phyloP scores from a whole-genome alignment of 1,140 invertebrate species.

The Heterodera carotae region DNA sequence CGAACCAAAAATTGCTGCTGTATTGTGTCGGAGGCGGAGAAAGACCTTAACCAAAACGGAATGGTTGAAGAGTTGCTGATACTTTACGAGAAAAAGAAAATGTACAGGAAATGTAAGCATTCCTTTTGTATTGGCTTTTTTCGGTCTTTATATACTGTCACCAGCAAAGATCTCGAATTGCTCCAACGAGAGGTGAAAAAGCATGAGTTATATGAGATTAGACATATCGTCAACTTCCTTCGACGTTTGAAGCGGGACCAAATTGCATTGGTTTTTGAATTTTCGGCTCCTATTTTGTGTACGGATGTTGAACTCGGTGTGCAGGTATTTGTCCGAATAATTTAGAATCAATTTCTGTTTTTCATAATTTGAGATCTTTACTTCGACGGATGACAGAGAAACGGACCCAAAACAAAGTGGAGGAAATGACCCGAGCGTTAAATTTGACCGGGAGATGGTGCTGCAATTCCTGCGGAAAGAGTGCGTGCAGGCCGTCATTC shows the following conservation, averaged over 20 bases:
- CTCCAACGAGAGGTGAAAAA: conserved; percentile 79
- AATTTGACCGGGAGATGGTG: conserved; percentile 82
- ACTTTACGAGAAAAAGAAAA: conserved; percentile 87
- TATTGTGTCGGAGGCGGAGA: conserved; percentile 88
- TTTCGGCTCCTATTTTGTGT: conserved; percentile 70
- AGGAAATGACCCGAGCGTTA: conserved; percentile 76
- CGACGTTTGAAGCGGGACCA: conserved; percentile 84
- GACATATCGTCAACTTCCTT: conserved; percentile 85
- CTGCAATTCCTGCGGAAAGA: conserved; percentile 82
- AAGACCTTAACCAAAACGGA: conserved; percentile 80
- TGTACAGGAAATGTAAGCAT: conserved; percentile 76
- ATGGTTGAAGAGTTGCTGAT: conserved; percentile 92
- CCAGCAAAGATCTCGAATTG: conserved; percentile 78
- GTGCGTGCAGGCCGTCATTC: conserved; percentile 80
- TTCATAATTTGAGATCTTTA: conserved; percentile 31
- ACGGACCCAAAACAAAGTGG: neutral
- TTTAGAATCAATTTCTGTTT: neutral
- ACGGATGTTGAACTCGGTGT: conserved; percentile 36
- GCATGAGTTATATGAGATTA: conserved; percentile 77
- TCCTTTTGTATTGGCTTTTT: neutral
- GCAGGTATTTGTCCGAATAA: conserved; percentile 23
- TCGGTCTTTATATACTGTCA: no score
- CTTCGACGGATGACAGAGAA: conserved; percentile 70
- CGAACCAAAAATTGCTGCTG: conserved; percentile 85
- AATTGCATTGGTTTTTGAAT: conserved; percentile 87